Percentiles rank a stretch among this genome's conserved stretches.
phyloP scores from a whole-genome alignment of 92 coral and sea anemone species.

The Phenganax subtilis region DNA sequence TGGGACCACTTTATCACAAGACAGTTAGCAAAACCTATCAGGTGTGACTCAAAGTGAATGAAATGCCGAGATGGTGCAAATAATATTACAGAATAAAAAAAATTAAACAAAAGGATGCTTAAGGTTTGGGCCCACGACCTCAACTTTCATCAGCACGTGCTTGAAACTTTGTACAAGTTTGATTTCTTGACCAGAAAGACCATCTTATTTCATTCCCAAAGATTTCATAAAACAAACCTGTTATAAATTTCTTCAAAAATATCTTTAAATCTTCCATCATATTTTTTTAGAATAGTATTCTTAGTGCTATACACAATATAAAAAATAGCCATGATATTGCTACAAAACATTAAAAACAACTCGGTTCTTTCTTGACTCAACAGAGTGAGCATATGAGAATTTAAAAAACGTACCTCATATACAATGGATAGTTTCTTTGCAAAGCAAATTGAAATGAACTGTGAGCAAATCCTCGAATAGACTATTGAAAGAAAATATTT shows the following conservation, averaged over 20 bases:
- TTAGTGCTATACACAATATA: constrained; percentile 61
- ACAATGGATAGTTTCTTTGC: constrained; percentile 74
- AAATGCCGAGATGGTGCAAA: too few relatives aligned
- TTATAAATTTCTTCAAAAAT: constrained; percentile 88
- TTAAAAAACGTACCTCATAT: constrained; percentile 73
- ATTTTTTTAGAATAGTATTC: constrained; percentile 90
- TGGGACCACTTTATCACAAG: not conserved
- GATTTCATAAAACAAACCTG: constrained; percentile 37
- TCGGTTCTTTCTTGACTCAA: not conserved
- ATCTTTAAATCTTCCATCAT: constrained; percentile 98
- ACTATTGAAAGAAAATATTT: constrained; percentile 48
- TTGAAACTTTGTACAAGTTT: too few relatives aligned
- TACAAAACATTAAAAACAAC: not conserved
- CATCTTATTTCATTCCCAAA: too few relatives aligned
- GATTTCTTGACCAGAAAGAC: too few relatives aligned
- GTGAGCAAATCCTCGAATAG: constrained; percentile 91
- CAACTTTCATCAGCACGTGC: too few relatives aligned
- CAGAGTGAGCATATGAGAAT: not conserved
- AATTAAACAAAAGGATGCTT: too few relatives aligned
- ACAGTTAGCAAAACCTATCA: constrained; percentile 18
- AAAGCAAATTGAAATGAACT: constrained; percentile 93
- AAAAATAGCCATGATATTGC: not conserved
- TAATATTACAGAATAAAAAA: too few relatives aligned
- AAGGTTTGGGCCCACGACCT: too few relatives aligned
- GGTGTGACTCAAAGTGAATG: too few relatives aligned